Evolutionary conservation across 2,888 invertebrate species (phyloP), one percentile per base, ranked within the genome.

Genomic region (Tricholauxania praeusta): DNA sequence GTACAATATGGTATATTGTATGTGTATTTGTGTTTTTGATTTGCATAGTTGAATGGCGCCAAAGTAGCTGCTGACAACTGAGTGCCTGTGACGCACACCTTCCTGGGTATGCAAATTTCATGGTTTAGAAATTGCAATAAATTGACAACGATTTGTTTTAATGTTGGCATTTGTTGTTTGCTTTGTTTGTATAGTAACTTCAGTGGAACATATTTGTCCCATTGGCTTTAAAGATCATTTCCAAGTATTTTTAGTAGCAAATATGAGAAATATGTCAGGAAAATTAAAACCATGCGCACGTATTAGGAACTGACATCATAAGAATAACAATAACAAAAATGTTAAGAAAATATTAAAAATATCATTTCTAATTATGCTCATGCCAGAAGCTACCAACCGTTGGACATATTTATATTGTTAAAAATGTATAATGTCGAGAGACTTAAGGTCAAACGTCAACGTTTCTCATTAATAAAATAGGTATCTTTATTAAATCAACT

Each of bases 61-160:
- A 49, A 22, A 17, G 19, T 53, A 53, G 53, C 57, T 66, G 62
- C 14, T 10, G 52, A 17, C 60, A 49, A 15, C 47, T 48, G 17
- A 8, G 39, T 62, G 10, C 17, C 64, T 47, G 47, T 73, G 71
- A 57, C 65, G 64, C 51, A 66, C 52, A 17, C 12, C 28, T 28
- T 51, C 53, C 47, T 12, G 12, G 48, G 14, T 1, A 60, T n/a
- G 55, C n/a, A 32, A 39, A 17, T 17, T 39, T 22, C 19, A 22
- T 12, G 48, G 64, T 19, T 51, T 19, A 71, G 57, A 72, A 76
- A 74, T 78, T 76, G 72, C 75, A 76, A 77, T 76, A 76, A 73
- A 77, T 76, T 74, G 75, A 48, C 2, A 53, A 17, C 63, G 47
- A 70, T 70, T 52, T 63, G 53, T 70, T 47, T 39, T 22, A 70